A percentile compares a stretch with the other conserved stretches of the same genome.
Evolutionary conservation across 2,113 vertebrate species (phyloP).

Genomic region (Oplegnathus fasciatus): DNA sequence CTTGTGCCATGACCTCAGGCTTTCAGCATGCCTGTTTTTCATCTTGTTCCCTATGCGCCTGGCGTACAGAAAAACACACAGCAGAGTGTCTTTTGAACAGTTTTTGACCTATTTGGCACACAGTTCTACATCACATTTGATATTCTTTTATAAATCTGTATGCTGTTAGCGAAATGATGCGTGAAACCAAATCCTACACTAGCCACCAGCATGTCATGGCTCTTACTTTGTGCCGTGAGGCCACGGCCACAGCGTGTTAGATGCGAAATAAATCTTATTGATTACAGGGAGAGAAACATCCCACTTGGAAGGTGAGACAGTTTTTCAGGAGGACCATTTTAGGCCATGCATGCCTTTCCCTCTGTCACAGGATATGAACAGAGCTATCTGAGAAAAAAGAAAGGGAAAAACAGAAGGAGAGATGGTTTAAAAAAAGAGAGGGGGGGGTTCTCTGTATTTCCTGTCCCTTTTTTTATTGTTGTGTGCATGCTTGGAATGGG

Average conservation of each 20-base stretch:
- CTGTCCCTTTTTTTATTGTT: slow-evolving; percentile 41
- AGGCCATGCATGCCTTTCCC: background rate
- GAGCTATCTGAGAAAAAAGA: background rate
- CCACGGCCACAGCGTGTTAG: background rate
- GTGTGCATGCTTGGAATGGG: slow-evolving; percentile 46
- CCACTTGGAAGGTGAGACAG: background rate
- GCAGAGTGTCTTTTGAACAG: background rate
- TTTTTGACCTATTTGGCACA: background rate
- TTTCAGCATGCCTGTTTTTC: background rate
- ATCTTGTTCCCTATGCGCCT: background rate
- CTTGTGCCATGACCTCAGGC: background rate
- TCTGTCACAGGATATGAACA: background rate
- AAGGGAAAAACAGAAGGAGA: background rate
- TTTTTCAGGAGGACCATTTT: background rate
- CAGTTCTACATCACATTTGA: background rate
- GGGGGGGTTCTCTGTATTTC: slow-evolving; percentile 30
- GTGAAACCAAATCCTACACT: slow-evolving; percentile 4
- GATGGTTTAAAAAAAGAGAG: background rate
- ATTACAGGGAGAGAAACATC: background rate
- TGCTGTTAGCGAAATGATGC: background rate
- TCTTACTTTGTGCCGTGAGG: background rate
- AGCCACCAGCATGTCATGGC: background rate
- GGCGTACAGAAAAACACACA: background rate
- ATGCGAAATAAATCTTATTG: background rate
- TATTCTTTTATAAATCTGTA: background rate